Conservation (phyloP, 2,113 vertebrate genomes). For the Origma solitaria region DNA sequence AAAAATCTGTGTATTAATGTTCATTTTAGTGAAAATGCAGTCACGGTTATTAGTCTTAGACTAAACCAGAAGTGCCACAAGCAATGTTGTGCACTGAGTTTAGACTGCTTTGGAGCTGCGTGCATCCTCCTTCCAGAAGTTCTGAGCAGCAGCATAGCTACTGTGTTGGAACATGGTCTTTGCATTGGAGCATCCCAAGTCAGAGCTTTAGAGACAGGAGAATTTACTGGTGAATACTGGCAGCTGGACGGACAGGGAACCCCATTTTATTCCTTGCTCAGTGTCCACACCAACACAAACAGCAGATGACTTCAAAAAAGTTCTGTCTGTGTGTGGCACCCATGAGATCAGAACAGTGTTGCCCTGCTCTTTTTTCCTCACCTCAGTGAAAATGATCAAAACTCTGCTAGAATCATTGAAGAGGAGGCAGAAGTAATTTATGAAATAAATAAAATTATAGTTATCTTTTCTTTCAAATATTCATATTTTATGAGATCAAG, state of each 20-base stretch:
- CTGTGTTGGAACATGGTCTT: background rate
- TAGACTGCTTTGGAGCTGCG: background rate
- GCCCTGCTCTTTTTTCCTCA: background rate
- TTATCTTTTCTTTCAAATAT: background rate
- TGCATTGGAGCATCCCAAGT: background rate
- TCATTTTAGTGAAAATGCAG: background rate
- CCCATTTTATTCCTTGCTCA: background rate
- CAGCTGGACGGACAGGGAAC: background rate
- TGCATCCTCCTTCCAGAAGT: background rate
- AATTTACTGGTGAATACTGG: background rate
- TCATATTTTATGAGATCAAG: background rate
- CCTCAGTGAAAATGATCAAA: background rate
- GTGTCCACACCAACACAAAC: background rate
- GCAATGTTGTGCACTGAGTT: background rate
- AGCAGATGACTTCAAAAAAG: background rate
- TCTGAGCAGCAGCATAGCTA: background rate
- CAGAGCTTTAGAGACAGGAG: background rate
- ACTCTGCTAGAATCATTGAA: background rate
- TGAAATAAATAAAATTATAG: background rate
- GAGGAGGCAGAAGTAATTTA: background rate
- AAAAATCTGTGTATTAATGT: background rate
- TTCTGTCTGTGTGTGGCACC: background rate
- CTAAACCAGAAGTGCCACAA: background rate
- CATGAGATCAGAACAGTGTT: accelerated
- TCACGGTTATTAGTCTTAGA: background rate